Percentiles rank a stretch among this genome's conserved stretches.
These are phyloP conservation scores for Celastrina argiolus DNA, from an alignment of 2,888 invertebrate species.

Conservation along the genomic window DNA sequence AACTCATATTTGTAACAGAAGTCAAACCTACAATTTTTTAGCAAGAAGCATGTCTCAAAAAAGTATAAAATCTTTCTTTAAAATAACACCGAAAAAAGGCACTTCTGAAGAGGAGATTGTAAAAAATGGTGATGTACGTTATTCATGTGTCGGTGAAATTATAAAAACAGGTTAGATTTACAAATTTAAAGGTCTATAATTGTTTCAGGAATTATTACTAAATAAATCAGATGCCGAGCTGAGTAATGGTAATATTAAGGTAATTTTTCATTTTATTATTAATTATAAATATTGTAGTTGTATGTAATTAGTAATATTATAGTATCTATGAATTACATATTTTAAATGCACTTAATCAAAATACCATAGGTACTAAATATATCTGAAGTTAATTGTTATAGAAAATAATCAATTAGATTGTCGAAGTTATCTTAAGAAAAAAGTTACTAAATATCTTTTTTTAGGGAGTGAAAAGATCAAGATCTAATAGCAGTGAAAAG, in stretches of 20 bases:
- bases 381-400: no score
- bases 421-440: no score
- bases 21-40: slow-evolving; percentile 19
- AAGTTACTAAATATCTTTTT: background rate
- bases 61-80: slow-evolving; percentile 69
- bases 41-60: slow-evolving; percentile 60
- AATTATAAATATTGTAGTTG: no score
- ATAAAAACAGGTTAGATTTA: background rate
- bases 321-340: no score
- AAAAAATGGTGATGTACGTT: slow-evolving; percentile 26
- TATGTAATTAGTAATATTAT: no score
- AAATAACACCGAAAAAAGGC: slow-evolving; percentile 53
- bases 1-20: background rate
- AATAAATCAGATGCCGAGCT: background rate
- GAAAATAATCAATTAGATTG: no score
- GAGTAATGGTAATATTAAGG: background rate
- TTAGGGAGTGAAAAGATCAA: slow-evolving; percentile 44
- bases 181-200: background rate
- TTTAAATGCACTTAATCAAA: no score
- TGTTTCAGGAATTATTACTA: slow-evolving; percentile 5
- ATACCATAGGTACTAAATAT: no score
- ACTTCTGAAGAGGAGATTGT: slow-evolving; percentile 29
- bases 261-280: background rate
- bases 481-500: slow-evolving; percentile 55
- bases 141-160: background rate